Base-by-base conservation (phyloP, 2,797 vertebrate species). In the Oryzias sinensis region DNA sequence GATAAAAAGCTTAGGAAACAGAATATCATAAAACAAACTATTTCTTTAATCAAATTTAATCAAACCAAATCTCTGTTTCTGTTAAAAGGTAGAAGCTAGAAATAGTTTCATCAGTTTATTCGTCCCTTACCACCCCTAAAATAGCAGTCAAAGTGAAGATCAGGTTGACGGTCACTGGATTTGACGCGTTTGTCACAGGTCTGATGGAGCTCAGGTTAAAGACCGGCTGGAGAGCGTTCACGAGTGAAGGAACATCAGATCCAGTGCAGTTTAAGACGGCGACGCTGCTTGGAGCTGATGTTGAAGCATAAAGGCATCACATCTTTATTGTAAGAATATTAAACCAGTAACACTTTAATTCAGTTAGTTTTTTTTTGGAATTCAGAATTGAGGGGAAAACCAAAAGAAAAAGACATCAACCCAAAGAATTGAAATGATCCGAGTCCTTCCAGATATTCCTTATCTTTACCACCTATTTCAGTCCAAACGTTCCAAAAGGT, bases 111-210 rank as follows among this genome's bases (percentile, higher is more conserved):
- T 8, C 22, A 7, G 2, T 7, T 18, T 8, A 17, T 37, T 0
- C n/a, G 18, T 41, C 41, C 33, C 62, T 78, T 64, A 91, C 86
- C 84, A 90, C 87, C 13, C 88, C 84, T 46, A 91, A 53, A 43
- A 90, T 88, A 29, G 82, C 83, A 53, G 67, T 86, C 47, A 91
- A 49, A 33, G 5, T 76, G 65, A 91, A 87, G 11, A 8, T 15
- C n/a, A 89, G 49, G 59, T 15, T 70, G 59, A 91, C 68, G 0
- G 20, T 65, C 6, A 85, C 90, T 5, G 65, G 17, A 0, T 71
- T 78, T 17, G 79, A 80, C 1, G 55, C 1, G 37, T 77, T 77
- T 43, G 55, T 1, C 3, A 87, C 81, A 6, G 85, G 89, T 56
- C 79, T 73, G 50, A 93, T 85, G 20, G 65, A 2, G n/a, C 44